These are phyloP conservation scores for Archivesica marissinica DNA, from an alignment of 1,140 invertebrate genomes.

Conservation along the genomic window DNA sequence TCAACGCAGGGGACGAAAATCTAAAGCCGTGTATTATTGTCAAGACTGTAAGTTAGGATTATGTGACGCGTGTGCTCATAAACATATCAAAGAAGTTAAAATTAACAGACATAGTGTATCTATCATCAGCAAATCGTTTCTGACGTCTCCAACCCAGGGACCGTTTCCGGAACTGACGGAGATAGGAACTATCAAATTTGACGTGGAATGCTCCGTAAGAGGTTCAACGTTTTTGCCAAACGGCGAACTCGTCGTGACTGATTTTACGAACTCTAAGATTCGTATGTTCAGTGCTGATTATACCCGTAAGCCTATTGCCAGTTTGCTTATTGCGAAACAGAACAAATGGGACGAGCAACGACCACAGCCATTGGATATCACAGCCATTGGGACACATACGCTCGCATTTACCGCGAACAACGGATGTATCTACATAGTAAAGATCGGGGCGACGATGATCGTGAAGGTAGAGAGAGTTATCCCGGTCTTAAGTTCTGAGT, in stretches of 20 bases:
- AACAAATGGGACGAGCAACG: constrained; percentile 46
- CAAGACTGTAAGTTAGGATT: constrained; percentile 50
- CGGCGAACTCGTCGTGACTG: constrained; percentile 51
- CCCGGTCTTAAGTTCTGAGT: constrained; percentile 52
- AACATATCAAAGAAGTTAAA: constrained; percentile 34
- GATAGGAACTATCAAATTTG: constrained; percentile 56
- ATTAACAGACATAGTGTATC: constrained; percentile 56
- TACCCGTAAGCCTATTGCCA: constrained; percentile 33
- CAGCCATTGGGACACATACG: neutral
- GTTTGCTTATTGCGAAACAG: constrained; percentile 47
- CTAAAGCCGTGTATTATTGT: constrained; percentile 36
- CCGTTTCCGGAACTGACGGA: constrained; percentile 54
- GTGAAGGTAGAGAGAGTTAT: constrained; percentile 49
- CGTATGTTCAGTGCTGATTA: constrained; percentile 50
- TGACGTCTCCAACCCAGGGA: constrained; percentile 44
- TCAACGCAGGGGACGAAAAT: constrained; percentile 30
- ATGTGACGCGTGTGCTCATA: constrained; percentile 21
- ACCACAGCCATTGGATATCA: constrained; percentile 47
- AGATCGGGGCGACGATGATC: constrained; percentile 32
- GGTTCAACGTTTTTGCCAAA: constrained; percentile 49
- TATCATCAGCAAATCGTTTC: constrained; percentile 40
- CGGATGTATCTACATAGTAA: constrained; percentile 47
- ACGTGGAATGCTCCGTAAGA: constrained; percentile 41
- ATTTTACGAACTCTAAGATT: constrained; percentile 51
- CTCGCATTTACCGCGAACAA: constrained; percentile 48